Conservation (phyloP, 1,140 invertebrate species). For the Apolygus lucorum region DNA sequence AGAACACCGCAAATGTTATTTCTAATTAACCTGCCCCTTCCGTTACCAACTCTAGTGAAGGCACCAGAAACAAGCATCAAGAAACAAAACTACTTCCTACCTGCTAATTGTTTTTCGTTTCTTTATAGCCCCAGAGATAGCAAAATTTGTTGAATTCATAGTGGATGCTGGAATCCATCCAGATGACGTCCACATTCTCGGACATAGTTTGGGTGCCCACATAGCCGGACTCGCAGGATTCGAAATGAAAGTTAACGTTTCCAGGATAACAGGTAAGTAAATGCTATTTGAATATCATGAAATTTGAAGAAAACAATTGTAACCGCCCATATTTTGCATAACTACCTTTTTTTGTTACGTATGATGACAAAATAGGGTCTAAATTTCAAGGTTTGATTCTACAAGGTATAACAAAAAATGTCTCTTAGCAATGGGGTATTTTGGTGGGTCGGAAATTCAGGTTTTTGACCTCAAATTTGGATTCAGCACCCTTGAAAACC, state of each 20-base stretch:
- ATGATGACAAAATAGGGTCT: too few relatives aligned
- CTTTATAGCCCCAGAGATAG: not conserved
- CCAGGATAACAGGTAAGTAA: constrained; percentile 53
- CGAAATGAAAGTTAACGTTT: constrained; percentile 45
- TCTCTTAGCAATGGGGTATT: too few relatives aligned
- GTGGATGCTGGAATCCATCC: constrained; percentile 3
- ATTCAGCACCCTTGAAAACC: too few relatives aligned
- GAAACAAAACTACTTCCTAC: not conserved
- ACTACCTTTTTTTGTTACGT: too few relatives aligned
- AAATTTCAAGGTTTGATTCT: too few relatives aligned
- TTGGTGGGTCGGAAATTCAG: too few relatives aligned
- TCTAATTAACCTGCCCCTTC: not conserved
- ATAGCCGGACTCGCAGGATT: constrained; percentile 64
- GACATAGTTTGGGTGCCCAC: constrained; percentile 77
- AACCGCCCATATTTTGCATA: too few relatives aligned
- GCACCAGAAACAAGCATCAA: not conserved
- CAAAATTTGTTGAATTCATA: constrained; percentile 28
- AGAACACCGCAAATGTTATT: not conserved
- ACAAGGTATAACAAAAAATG: too few relatives aligned
- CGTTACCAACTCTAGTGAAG: not conserved
- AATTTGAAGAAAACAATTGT: not conserved
- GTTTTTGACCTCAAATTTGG: too few relatives aligned
- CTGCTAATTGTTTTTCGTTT: not conserved
- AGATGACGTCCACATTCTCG: constrained; percentile 36
- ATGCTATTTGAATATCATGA: too few relatives aligned